A percentile compares a stretch with the other conserved stretches of the same genome.
Evolutionary conservation across 1,140 invertebrate genomes (phyloP).

Genomic region (Drosophila takahashii): DNA sequence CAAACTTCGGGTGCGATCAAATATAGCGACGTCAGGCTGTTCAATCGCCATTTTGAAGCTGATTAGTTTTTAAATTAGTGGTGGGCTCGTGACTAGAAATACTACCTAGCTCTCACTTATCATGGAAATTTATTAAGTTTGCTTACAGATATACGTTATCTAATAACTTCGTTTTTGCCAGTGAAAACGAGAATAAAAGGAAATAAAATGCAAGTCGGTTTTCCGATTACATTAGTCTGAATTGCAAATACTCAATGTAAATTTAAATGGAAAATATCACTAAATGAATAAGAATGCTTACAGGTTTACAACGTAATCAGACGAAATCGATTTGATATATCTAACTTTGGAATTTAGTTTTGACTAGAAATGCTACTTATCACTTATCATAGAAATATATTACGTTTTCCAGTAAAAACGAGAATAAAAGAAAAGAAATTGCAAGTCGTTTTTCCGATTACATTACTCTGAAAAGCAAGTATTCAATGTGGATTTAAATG

Average conservation of each 20-base stretch:
- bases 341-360: too few species aligned
- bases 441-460: too few species aligned
- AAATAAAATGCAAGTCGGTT: too few species aligned
- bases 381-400: too few species aligned
- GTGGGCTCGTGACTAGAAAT: constrained; percentile 37
- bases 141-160: constrained; percentile 14
- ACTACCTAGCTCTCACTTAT: constrained; percentile 12
- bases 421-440: neutral
- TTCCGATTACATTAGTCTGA: too few species aligned
- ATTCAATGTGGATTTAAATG: too few species aligned
- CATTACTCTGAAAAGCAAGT: too few species aligned
- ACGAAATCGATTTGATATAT: too few species aligned
- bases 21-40: constrained; percentile 17
- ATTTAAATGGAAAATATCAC: too few species aligned
- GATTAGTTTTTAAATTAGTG: constrained; percentile 26
- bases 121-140: constrained; percentile 23
- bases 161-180: neutral
- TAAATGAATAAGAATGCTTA: too few species aligned
- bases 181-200: neutral
- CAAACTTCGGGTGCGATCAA: constrained; percentile 9
- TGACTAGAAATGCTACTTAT: too few species aligned
- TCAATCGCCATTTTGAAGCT: constrained; percentile 17
- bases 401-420: neutral
- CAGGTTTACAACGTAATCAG: neutral
- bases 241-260: too few species aligned